Evolutionary conservation across 2,113 vertebrate species (phyloP).

Genomic region (Tyto alba): DNA sequence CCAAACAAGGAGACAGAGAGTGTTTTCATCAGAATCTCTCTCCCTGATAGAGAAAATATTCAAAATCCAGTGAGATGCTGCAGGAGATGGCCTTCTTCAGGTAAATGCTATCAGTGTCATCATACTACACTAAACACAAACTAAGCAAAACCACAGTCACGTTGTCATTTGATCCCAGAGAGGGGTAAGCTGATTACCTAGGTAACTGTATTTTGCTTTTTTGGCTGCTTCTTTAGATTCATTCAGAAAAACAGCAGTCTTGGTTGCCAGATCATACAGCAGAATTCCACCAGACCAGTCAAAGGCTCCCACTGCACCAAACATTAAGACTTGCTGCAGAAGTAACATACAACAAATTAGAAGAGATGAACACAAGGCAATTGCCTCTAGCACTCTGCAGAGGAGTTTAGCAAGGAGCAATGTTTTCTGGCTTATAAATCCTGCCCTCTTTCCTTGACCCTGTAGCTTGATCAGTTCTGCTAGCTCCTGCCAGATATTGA

Average conservation of each 20-base stretch:
- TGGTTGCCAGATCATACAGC: conserved; percentile 19
- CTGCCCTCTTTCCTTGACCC: not conserved
- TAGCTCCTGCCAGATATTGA: not conserved
- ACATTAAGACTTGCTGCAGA: conserved; percentile 64
- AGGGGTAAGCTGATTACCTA: conserved; percentile 25
- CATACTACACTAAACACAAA: not conserved
- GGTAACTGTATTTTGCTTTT: conserved; percentile 42
- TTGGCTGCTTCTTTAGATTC: not conserved
- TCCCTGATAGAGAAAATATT: not conserved
- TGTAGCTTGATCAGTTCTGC: not conserved
- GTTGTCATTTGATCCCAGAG: not conserved
- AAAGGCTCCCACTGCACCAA: conserved; percentile 78
- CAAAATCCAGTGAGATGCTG: not conserved
- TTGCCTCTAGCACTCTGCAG: not conserved
- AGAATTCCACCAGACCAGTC: conserved; percentile 78
- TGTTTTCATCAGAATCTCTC: not conserved
- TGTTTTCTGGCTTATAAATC: not conserved
- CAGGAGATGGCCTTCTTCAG: not conserved
- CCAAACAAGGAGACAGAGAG: not conserved
- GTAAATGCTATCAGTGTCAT: not conserved
- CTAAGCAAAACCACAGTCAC: not conserved
- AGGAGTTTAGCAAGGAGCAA: not conserved
- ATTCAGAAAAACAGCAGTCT: conserved; percentile 69
- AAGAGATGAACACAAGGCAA: not conserved
- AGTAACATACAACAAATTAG: not conserved